Evolutionary conservation across 2,113 vertebrate genomes (phyloP).

Genomic region (Pleuronectes platessa): DNA sequence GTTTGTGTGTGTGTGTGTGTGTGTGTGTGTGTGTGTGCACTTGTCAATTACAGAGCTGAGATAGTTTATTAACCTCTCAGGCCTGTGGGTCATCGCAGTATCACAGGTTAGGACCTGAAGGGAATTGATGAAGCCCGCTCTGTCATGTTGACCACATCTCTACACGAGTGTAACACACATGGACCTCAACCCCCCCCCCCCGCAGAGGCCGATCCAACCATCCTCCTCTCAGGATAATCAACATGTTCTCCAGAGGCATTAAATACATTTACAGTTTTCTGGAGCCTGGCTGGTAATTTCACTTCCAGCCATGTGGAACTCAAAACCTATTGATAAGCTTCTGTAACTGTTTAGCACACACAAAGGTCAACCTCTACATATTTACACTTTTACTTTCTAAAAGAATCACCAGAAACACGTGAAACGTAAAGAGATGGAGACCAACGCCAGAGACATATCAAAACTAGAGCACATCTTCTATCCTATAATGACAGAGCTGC

Average conservation of each 20-base stretch:
- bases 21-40: not conserved
- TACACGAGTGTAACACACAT: conserved; percentile 12
- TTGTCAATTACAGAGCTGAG: conserved; percentile 58
- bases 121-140: conserved; percentile 65
- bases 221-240: not conserved
- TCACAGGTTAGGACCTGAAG: conserved; percentile 59
- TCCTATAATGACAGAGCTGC: too few species aligned
- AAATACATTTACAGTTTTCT: not conserved
- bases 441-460: too few species aligned
- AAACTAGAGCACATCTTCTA: too few species aligned
- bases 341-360: too few species aligned
- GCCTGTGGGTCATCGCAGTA: conserved; percentile 32
- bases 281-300: not conserved
- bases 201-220: not conserved
- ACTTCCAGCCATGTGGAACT: too few species aligned
- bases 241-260: not conserved
- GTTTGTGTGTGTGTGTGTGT: conserved; percentile 18
- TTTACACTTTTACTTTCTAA: too few species aligned
- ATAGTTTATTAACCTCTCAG: conserved; percentile 75
- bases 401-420: too few species aligned
- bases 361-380: too few species aligned
- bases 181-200: not conserved
- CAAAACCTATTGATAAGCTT: too few species aligned
- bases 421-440: too few species aligned
- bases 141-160: conserved; percentile 37